A percentile compares a stretch with the other conserved stretches of the same genome.
These are phyloP conservation scores for Cydia strobilella DNA, from an alignment of 1,140 invertebrate genomes.

Conservation along the genomic window DNA sequence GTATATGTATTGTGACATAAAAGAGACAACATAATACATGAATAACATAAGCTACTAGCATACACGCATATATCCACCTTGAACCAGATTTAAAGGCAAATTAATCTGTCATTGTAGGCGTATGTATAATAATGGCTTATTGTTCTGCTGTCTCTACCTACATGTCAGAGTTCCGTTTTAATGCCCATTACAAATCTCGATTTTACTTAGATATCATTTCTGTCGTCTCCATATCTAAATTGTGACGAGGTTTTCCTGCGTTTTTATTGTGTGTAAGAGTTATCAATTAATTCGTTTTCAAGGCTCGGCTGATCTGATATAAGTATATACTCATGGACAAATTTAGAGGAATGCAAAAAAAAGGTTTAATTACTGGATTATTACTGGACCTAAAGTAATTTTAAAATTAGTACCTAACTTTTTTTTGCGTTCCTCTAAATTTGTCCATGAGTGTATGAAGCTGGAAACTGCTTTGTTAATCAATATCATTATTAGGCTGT, in stretches of 20 bases:
- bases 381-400: no score
- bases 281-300: no score
- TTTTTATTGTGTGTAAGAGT: no score
- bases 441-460: no score
- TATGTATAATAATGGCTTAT: constrained; percentile 44
- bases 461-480: no score
- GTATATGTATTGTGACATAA: background rate
- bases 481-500: no score
- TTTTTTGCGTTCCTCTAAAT: no score
- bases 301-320: no score
- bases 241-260: background rate
- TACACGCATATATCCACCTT: constrained; percentile 45
- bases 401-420: no score
- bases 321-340: no score
- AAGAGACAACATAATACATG: background rate
- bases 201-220: background rate
- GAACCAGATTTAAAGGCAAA: constrained; percentile 47
- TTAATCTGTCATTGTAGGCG: constrained; percentile 40
- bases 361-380: no score
- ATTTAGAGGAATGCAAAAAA: no score
- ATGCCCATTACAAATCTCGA: background rate
- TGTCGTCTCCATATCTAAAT: background rate
- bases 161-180: background rate
- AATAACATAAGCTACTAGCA: background rate
- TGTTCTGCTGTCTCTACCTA: constrained; percentile 40